phyloP scores from a whole-genome alignment of 2,888 invertebrate species.

The Mesodorylaimus sp. region DNA sequence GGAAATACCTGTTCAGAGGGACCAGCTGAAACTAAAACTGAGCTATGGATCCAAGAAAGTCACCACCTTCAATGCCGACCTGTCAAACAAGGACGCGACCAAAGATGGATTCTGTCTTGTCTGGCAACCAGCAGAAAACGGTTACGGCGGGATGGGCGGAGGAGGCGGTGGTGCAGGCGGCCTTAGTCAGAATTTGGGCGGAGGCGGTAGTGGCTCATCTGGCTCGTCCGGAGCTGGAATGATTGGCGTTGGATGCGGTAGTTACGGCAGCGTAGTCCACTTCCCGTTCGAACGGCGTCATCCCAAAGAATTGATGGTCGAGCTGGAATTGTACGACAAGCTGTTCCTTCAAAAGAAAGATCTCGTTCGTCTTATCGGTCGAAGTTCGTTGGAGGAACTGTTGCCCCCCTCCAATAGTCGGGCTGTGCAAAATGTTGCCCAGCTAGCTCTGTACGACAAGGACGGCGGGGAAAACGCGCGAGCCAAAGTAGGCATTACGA shows the following conservation, averaged over 20 bases:
- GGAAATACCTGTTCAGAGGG: slow-evolving; percentile 26
- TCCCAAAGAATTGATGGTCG: slow-evolving; percentile 14
- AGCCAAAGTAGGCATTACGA: slow-evolving; percentile 13
- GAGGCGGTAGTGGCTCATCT: background rate
- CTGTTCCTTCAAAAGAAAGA: slow-evolving; percentile 32
- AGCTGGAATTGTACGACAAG: slow-evolving; percentile 27
- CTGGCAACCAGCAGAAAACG: slow-evolving; percentile 27
- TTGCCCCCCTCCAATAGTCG: slow-evolving; percentile 30
- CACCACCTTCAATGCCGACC: slow-evolving; percentile 14
- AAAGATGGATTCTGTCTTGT: slow-evolving; percentile 26
- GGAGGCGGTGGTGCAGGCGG: no score
- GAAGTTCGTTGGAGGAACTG: slow-evolving; percentile 25
- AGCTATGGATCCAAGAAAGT: slow-evolving; percentile 27
- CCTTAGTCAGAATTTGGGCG: no score
- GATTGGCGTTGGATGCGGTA: background rate
- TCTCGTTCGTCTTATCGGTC: slow-evolving; percentile 23
- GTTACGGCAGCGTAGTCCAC: background rate
- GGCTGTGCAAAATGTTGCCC: slow-evolving; percentile 24
- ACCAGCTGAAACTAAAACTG: slow-evolving; percentile 25
- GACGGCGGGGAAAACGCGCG: no score
- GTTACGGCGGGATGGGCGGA: slow-evolving; percentile 1
- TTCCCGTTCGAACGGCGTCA: slow-evolving; percentile 24
- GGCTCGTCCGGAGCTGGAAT: background rate
- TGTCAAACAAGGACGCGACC: slow-evolving; percentile 28
- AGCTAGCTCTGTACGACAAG: slow-evolving; percentile 22